Base-by-base conservation (phyloP, 1,140 invertebrate genomes). In the Drosophila persimilis region DNA sequence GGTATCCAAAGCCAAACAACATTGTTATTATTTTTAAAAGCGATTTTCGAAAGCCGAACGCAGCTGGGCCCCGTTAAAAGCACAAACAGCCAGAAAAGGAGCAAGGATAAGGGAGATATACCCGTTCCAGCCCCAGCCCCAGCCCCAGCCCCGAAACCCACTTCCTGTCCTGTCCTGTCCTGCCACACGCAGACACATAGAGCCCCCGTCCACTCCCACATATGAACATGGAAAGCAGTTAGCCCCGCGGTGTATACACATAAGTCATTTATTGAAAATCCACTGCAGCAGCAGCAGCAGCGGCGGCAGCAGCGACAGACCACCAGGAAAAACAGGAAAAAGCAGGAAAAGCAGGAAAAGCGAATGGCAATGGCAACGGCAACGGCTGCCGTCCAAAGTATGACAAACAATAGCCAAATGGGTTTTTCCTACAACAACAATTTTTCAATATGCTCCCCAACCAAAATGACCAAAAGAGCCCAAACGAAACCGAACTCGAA, bases 351-450 rank as follows among this genome's bases (percentile, higher is more conserved):
- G 55, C 39, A 31, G 53, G 57, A 48, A 73, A 69, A 60, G 57
- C 61, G 55, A 39, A 31, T 31, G 29, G 29, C 29, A 39, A 31
- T 31, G 29, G 29, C 29, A 31, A 47, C 54, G 59, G 69, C 66
- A 54, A 41, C 73, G 58, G 56, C 57, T 58, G 47, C 50, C 71
- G 51, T 41, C 71, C 75, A 80, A 73, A 86, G 77, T 85, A 85
- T 85, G 80, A 85, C 80, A 85, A 85, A 85, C 80, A 85, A 86
- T 85, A 86, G 81, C 80, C 80, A 85, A 85, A 85, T 85, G 80
- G 80, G 77, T 86, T 85, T 85, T 80, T 86, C 81, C 80, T 74
- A 74, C 80, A 85, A 85, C 80, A 85, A 85, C 81, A 85, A 86
- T 81, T 85, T 85, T 85, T 85, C 81, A 85, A 85, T 85, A 86